Conservation (phyloP, 1,140 invertebrate species). For the Drosophila oshimai region DNA sequence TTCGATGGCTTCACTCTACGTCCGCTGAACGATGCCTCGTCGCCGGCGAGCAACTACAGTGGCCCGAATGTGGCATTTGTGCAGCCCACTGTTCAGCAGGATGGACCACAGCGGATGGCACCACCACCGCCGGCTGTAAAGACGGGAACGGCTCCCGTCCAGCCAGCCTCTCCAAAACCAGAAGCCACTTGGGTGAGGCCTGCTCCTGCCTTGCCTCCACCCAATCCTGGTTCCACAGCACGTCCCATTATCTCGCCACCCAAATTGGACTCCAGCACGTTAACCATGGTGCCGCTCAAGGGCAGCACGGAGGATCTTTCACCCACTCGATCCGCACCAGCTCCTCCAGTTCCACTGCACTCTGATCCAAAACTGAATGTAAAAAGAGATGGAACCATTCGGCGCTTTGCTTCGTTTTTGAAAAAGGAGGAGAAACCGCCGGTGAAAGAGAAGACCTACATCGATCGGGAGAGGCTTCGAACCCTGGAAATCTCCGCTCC, state of each 20-base stretch:
- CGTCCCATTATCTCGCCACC: constrained; percentile 91
- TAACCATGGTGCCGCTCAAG: constrained; percentile 87
- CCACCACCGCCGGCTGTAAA: constrained; percentile 69
- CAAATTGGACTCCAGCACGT: constrained; percentile 90
- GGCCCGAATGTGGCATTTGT: constrained; percentile 82
- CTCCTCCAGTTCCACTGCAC: constrained; percentile 75
- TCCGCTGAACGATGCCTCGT: constrained; percentile 84
- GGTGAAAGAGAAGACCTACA: constrained; percentile 85
- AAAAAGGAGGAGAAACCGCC: constrained; percentile 86
- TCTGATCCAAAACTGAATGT: constrained; percentile 81
- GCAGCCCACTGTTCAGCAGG: constrained; percentile 73
- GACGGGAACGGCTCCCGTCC: not conserved
- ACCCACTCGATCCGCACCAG: constrained; percentile 59
- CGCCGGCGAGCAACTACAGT: constrained; percentile 62
- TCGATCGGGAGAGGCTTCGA: constrained; percentile 88
- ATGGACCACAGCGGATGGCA: constrained; percentile 68
- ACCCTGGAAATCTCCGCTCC: constrained; percentile 91
- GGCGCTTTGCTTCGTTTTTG: constrained; percentile 90
- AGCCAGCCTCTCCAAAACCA: not conserved
- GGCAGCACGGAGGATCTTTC: constrained; percentile 84
- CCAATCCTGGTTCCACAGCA: constrained; percentile 82
- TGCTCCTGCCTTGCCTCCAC: constrained; percentile 85
- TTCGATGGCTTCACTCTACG: constrained; percentile 92
- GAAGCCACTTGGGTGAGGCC: constrained; percentile 42
- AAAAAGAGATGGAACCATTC: constrained; percentile 86